Evolutionary conservation across 2,113 vertebrate genomes (phyloP).

Genomic region (Callaeas wilsoni): DNA sequence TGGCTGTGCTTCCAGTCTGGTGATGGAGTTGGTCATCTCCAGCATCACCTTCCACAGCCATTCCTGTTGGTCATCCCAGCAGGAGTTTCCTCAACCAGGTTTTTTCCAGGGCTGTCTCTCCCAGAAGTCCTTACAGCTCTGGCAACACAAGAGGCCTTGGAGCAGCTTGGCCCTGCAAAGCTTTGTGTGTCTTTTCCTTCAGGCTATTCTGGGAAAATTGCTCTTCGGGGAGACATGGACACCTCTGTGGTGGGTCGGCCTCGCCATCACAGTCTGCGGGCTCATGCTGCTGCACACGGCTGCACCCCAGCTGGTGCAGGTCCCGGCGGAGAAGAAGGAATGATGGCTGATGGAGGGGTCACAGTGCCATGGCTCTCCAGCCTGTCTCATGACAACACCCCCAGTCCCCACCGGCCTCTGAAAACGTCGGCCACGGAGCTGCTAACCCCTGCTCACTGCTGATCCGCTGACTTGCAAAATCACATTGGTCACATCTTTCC

Average conservation of each 20-base stretch:
- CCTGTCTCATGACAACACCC: accelerated
- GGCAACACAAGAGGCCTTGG: background rate
- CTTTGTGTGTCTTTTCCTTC: background rate
- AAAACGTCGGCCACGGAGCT: accelerated
- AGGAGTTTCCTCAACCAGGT: background rate
- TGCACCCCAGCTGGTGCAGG: slow-evolving; percentile 36
- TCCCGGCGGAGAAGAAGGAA: slow-evolving; percentile 50
- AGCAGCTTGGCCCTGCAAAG: background rate
- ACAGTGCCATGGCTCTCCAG: accelerated
- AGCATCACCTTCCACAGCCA: background rate
- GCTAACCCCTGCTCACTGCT: background rate
- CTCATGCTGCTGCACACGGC: slow-evolving; percentile 83
- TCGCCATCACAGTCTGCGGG: slow-evolving; percentile 82
- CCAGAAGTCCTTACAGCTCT: background rate
- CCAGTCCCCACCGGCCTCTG: background rate
- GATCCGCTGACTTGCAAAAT: background rate
- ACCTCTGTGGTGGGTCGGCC: slow-evolving; percentile 89
- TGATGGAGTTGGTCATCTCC: background rate
- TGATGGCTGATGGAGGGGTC: background rate
- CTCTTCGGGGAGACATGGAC: slow-evolving; percentile 86
- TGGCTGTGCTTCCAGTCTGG: background rate
- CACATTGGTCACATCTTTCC: accelerated
- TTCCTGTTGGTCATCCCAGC: background rate
- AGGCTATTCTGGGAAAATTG: slow-evolving; percentile 87
- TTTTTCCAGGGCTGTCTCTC: background rate